Evolutionary conservation across 2,113 vertebrate genomes (phyloP).

Genomic region (Gopherus evgoodei): DNA sequence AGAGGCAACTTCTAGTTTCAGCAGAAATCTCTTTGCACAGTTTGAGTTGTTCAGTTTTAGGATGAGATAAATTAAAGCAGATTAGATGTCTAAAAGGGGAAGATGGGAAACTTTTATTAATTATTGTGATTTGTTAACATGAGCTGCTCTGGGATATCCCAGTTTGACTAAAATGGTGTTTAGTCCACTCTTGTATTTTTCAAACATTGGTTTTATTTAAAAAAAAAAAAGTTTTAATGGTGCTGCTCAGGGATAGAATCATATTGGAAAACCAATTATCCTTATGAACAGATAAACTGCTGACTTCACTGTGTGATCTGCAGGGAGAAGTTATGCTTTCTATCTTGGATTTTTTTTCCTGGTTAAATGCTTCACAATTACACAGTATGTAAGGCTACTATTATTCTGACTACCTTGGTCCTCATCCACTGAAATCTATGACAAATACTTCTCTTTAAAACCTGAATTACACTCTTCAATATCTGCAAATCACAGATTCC

Average conservation of each 20-base stretch:
- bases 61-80: background rate
- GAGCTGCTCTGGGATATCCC: background rate
- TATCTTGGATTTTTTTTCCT: background rate
- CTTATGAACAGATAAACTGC: background rate
- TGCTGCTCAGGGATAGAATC: conserved; percentile 50
- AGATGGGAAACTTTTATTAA: background rate
- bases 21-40: background rate
- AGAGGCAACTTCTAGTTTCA: background rate
- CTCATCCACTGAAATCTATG: background rate
- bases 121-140: accelerated
- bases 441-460: background rate
- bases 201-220: background rate
- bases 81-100: too few relatives aligned
- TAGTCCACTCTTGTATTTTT: background rate
- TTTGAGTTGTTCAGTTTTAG: background rate
- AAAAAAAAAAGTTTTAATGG: background rate
- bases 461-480: background rate
- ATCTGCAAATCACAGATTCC: background rate
- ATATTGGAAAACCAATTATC: background rate
- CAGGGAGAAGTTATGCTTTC: background rate
- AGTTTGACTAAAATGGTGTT: background rate
- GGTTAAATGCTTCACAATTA: accelerated
- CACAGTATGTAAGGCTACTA: accelerated
- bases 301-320: background rate
- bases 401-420: background rate